A percentile compares a stretch with the other conserved stretches of the same genome.
phyloP scores from a whole-genome alignment of 2,888 invertebrate species.

The Philereme vetulata region DNA sequence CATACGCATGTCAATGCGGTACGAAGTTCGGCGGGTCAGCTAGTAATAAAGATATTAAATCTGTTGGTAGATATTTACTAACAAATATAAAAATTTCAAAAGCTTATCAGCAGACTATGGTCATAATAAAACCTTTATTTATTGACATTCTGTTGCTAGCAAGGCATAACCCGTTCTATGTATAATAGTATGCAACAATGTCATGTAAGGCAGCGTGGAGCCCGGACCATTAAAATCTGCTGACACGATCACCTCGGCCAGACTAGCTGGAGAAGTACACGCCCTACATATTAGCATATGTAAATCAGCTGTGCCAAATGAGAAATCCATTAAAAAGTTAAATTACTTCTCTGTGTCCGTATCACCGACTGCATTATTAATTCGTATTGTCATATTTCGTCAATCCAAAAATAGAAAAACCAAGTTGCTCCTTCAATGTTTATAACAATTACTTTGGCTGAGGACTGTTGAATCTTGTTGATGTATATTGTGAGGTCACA shows the following conservation, averaged over 20 bases:
- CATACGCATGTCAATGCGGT: too few relatives aligned
- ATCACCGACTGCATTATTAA: constrained; percentile 23
- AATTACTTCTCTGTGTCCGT: constrained; percentile 46
- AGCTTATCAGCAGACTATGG: too few relatives aligned
- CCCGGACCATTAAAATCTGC: constrained; percentile 56
- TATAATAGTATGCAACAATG: constrained; percentile 6
- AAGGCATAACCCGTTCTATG: neutral
- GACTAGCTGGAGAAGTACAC: constrained; percentile 48
- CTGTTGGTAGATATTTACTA: too few relatives aligned
- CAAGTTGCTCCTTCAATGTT: constrained; percentile 23
- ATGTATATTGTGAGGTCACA: constrained; percentile 24
- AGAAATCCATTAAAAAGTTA: constrained; percentile 58
- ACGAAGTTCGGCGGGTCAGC: too few relatives aligned
- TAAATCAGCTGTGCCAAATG: constrained; percentile 47
- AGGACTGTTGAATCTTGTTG: constrained; percentile 9
- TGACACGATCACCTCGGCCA: constrained; percentile 46
- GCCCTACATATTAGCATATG: constrained; percentile 59
- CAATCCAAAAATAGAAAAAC: constrained; percentile 15
- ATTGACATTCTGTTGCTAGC: too few relatives aligned
- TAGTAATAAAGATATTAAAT: too few relatives aligned
- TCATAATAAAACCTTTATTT: too few relatives aligned
- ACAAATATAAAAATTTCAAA: too few relatives aligned
- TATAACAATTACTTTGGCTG: constrained; percentile 24
- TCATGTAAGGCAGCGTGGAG: constrained; percentile 16
- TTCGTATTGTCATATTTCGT: constrained; percentile 20